phyloP scores from a whole-genome alignment of 2,888 invertebrate species.

The Metallyticus violacea region DNA sequence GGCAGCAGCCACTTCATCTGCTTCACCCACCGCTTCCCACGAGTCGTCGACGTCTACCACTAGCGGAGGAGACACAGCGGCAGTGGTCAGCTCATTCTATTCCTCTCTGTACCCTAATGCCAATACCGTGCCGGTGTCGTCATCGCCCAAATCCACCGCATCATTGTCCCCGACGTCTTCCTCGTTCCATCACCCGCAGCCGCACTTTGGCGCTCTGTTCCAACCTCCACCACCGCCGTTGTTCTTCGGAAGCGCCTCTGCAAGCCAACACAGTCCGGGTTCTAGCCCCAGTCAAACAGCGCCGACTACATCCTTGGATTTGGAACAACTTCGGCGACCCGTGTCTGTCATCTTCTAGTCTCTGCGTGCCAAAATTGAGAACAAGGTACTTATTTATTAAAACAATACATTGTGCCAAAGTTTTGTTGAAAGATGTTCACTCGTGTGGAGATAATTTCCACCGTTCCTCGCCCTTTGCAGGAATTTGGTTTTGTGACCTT shows the following conservation, averaged over 20 bases:
- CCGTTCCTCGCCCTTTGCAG: not conserved
- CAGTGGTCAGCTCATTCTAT: constrained; percentile 66
- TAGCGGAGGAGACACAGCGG: constrained; percentile 43
- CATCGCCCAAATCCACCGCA: constrained; percentile 3
- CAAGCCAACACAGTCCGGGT: constrained; percentile 47
- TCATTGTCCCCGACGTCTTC: constrained; percentile 17
- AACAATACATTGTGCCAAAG: not conserved
- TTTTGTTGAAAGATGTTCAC: not conserved
- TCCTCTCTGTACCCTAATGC: constrained; percentile 56
- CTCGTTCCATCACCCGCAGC: constrained; percentile 20
- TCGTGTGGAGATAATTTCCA: not conserved
- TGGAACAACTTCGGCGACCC: constrained; percentile 60
- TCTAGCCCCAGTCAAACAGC: constrained; percentile 43
- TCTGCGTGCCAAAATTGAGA: not conserved
- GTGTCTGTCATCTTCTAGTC: constrained; percentile 55
- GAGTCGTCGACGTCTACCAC: not conserved
- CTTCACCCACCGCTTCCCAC: constrained; percentile 36
- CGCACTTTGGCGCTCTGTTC: constrained; percentile 18
- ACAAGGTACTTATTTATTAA: not conserved
- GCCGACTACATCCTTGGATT: constrained; percentile 34
- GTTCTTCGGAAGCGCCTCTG: constrained; percentile 39
- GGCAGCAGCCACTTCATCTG: constrained; percentile 43
- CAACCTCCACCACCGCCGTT: constrained; percentile 53
- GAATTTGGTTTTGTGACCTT: not conserved
- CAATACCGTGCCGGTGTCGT: not conserved